Percentiles rank a stretch among this genome's conserved stretches.
phyloP scores from a whole-genome alignment of 2,888 invertebrate species.

The Elysia crispata region DNA sequence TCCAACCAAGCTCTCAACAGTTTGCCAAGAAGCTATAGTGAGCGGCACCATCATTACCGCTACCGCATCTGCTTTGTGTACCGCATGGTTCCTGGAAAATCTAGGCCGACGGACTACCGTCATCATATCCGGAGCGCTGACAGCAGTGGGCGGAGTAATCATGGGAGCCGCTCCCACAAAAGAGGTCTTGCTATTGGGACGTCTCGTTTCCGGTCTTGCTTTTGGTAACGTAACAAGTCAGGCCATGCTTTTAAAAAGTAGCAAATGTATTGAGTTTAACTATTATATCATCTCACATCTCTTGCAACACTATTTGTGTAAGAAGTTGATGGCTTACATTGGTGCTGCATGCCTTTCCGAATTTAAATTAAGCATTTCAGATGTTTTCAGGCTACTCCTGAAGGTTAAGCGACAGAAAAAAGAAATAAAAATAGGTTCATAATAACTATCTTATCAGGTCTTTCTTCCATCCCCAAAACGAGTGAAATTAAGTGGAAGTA shows the following conservation, averaged over 20 bases:
- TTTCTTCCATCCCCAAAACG: too few relatives aligned
- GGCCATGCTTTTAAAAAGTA: too few relatives aligned
- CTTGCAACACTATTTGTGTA: too few relatives aligned
- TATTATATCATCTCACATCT: too few relatives aligned
- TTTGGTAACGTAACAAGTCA: conserved; percentile 78
- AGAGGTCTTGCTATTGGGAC: conserved; percentile 74
- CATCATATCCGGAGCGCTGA: conserved; percentile 77
- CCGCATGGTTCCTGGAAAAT: conserved; percentile 78
- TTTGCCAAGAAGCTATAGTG: conserved; percentile 80
- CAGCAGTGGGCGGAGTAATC: conserved; percentile 78
- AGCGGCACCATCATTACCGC: conserved; percentile 78
- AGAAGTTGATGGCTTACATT: too few relatives aligned
- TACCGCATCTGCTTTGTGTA: conserved; percentile 74
- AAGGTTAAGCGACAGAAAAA: too few relatives aligned
- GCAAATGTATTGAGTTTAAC: too few relatives aligned
- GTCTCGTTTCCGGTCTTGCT: conserved; percentile 77
- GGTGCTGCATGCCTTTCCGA: too few relatives aligned
- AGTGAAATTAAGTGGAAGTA: too few relatives aligned
- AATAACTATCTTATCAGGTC: background rate
- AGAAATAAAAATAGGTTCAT: background rate
- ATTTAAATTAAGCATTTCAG: too few relatives aligned
- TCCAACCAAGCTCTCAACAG: conserved; percentile 70
- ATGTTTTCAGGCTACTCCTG: too few relatives aligned
- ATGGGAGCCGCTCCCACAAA: conserved; percentile 75
- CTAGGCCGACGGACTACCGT: conserved; percentile 79